Base-by-base conservation (phyloP, 2,113 vertebrate genomes). In the Tupaia tana region DNA sequence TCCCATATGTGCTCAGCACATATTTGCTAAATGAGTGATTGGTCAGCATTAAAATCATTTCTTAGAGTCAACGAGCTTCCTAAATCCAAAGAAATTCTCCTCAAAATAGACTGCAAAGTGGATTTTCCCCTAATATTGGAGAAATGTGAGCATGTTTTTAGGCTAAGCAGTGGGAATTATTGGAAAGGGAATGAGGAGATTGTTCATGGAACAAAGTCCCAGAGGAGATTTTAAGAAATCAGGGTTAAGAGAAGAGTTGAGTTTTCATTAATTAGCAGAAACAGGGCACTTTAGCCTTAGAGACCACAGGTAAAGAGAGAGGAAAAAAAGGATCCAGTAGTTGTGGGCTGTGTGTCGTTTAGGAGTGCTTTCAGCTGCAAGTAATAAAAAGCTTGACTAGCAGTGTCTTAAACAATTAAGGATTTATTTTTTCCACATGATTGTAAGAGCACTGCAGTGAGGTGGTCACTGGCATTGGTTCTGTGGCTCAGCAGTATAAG, bases 161-260 rank as follows among this genome's bases (percentile, higher is more conserved):
- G 92, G 43, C 29, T 88, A 34, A 89, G 29, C 59, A 31, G n/a
- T 63, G 7, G 31, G 66, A 88, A 70, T 91, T 64, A 86, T 13
- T 92, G 63, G 59, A 56, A 64, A 86, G 52, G 77, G 54, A 91
- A 29, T 80, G 18, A 80, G 58, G 54, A 74, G 27, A 67, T 64
- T 93, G 10, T 79, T 96, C 81, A 86, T 86, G 59, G 82, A 79
- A 88, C 19, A 27, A 18, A 15, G n/a, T 93, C 90, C 85, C 88
- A 59, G 54, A 86, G 71, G 83, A 83, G 52, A 80, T 74, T 73
- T 82, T 81, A 52, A 92, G 73, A 43, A 13, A 69, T 43, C 24
- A 73, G 19, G 31, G 70, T 95, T 64, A 89, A 95, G 29, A 86
- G 34, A 79, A 95, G 79, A 91, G 90, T 92, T 83, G 43, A 78